phyloP scores from a whole-genome alignment of 2,797 vertebrate genomes.

The Antrozous pallidus region DNA sequence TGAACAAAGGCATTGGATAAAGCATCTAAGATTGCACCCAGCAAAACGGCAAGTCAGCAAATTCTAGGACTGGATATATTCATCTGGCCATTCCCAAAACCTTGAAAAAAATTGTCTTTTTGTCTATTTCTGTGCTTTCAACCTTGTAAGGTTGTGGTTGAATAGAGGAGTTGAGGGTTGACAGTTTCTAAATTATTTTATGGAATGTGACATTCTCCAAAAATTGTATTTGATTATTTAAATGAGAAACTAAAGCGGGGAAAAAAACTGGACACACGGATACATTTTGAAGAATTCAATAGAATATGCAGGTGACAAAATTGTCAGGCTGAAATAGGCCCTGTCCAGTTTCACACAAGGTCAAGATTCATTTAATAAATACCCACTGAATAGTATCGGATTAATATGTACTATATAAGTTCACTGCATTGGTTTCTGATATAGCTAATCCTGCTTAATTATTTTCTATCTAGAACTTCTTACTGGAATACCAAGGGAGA shows the following conservation, averaged over 20 bases:
- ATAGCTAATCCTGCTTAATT: neutral
- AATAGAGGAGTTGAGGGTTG: neutral
- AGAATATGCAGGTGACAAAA: neutral
- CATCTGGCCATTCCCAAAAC: neutral
- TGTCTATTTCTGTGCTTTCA: neutral
- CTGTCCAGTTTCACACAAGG: neutral
- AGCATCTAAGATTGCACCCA: neutral
- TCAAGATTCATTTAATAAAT: neutral
- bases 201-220: neutral
- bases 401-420: neutral
- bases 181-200: neutral
- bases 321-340: neutral
- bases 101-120: neutral
- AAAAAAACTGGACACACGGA: neutral
- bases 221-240: constrained; percentile 3
- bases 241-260: neutral
- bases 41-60: neutral
- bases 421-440: neutral
- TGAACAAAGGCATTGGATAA: neutral
- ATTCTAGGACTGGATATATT: neutral
- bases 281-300: neutral
- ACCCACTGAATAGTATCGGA: neutral
- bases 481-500: neutral
- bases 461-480: neutral
- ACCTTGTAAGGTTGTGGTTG: neutral